phyloP scores from a whole-genome alignment of 2,888 invertebrate genomes.

The Lathronympha strigana region DNA sequence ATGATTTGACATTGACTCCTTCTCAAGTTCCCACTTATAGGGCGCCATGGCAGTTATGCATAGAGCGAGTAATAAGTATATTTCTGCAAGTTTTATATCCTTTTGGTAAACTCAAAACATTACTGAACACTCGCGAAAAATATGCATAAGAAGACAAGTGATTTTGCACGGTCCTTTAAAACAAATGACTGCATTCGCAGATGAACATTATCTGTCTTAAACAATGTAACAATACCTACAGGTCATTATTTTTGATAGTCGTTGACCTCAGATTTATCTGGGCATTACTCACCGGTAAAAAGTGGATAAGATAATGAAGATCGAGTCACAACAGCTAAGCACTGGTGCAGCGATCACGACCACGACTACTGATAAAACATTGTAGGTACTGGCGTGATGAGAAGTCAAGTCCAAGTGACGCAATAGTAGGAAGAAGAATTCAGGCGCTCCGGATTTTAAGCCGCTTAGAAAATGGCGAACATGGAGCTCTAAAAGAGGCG shows the following conservation, averaged over 20 bases:
- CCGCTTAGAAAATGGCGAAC: conserved; percentile 1
- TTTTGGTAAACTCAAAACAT: too few relatives aligned
- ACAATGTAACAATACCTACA: not conserved
- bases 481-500: not conserved
- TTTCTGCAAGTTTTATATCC: too few relatives aligned
- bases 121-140: too few relatives aligned
- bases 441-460: conserved; percentile 1
- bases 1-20: too few relatives aligned
- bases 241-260: conserved; percentile 12
- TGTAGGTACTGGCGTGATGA: conserved; percentile 2
- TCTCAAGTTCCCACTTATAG: too few relatives aligned
- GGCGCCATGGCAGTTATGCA: too few relatives aligned
- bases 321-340: conserved; percentile 9
- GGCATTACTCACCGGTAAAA: conserved; percentile 19
- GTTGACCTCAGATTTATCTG: conserved; percentile 6
- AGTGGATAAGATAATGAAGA: conserved; percentile 32
- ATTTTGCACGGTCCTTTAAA: too few relatives aligned
- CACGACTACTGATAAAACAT: conserved; percentile 11
- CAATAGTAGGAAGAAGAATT: not conserved
- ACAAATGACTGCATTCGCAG: too few relatives aligned
- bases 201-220: too few relatives aligned
- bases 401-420: not conserved
- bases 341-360: conserved; percentile 25
- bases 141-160: too few relatives aligned
- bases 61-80: too few relatives aligned